Evolutionary conservation across 2,797 vertebrate genomes (phyloP).

Genomic region (Phataginus tricuspis): DNA sequence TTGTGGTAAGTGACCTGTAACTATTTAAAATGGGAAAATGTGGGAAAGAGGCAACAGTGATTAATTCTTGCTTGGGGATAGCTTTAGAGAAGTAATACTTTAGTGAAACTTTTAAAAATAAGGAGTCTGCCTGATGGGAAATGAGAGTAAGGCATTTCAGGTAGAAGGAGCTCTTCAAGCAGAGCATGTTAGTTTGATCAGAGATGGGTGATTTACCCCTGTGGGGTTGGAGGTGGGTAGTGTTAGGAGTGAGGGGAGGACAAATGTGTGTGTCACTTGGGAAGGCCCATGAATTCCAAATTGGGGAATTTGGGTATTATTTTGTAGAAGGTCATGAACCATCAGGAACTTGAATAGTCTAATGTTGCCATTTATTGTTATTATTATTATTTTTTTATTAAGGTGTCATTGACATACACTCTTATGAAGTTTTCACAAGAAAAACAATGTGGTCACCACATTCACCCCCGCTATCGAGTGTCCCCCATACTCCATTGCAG

Average conservation of each 20-base stretch:
- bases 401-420: too few species aligned
- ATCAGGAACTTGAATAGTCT: neutral
- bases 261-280: neutral
- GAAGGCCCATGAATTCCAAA: neutral
- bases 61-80: neutral
- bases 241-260: neutral
- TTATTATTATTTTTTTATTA: too few species aligned
- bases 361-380: neutral
- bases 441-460: too few species aligned
- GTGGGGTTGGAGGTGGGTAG: neutral
- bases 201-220: neutral
- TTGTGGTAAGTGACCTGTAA: neutral
- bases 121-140: slow-evolving; percentile 32
- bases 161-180: neutral
- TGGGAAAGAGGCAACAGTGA: neutral
- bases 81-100: neutral
- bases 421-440: too few species aligned
- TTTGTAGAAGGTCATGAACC: neutral
- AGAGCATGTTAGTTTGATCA: neutral
- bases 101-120: slow-evolving; percentile 22
- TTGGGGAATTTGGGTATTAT: neutral
- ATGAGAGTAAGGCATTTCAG: neutral
- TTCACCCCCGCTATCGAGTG: too few species aligned
- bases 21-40: slow-evolving; percentile 18
- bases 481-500: too few species aligned